phyloP scores from a whole-genome alignment of 2,888 invertebrate species.

The Elysia crispata region DNA sequence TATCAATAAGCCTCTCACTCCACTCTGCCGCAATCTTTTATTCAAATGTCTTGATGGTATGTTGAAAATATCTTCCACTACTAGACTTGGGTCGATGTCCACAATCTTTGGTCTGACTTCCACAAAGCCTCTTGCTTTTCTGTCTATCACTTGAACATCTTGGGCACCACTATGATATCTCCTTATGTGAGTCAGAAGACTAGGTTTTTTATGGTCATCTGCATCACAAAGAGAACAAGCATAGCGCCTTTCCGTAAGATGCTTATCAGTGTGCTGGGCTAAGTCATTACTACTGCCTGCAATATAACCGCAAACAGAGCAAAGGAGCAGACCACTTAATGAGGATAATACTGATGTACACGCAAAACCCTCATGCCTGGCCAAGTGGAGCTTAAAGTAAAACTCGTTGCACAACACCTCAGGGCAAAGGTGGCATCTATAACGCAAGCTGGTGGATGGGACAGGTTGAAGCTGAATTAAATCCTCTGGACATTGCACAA shows the following conservation, averaged over 20 bases:
- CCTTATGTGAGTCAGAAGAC: constrained; percentile 17
- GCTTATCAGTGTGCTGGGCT: constrained; percentile 29
- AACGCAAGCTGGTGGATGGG: neutral
- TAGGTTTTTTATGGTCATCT: constrained; percentile 30
- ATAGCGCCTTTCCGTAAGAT: constrained; percentile 35
- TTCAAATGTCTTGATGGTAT: too few species aligned
- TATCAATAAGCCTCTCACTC: too few species aligned
- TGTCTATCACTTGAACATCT: constrained; percentile 24
- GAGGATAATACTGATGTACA: neutral
- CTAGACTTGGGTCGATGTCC: constrained; percentile 21
- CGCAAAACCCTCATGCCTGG: constrained; percentile 32
- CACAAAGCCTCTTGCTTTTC: neutral
- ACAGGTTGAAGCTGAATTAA: neutral
- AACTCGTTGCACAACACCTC: constrained; percentile 28
- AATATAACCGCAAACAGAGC: constrained; percentile 35
- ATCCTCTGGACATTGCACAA: neutral
- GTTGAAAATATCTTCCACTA: neutral
- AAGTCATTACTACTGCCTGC: constrained; percentile 39
- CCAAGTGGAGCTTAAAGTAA: constrained; percentile 40
- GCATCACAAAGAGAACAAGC: constrained; percentile 36
- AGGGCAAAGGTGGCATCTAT: constrained; percentile 19
- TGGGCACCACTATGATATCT: constrained; percentile 22
- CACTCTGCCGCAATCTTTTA: too few species aligned
- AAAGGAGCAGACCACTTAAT: constrained; percentile 14
- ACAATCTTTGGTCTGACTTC: constrained; percentile 36